Base-by-base conservation (phyloP, 2,113 vertebrate genomes). In the Menidia beryllina region DNA sequence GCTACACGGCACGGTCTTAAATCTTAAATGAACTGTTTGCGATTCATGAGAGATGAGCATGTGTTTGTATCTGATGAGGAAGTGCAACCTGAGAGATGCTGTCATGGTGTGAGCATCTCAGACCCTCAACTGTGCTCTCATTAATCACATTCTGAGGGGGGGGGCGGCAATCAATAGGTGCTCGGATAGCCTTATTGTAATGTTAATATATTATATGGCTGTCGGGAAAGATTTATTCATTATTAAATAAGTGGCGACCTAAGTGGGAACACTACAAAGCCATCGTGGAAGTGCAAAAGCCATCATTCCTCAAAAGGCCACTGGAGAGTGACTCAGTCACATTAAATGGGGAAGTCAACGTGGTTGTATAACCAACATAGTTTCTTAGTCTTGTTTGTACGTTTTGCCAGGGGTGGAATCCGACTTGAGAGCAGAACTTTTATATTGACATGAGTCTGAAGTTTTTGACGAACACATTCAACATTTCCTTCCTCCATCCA, bases 101-200 rank as follows among this genome's bases (percentile, higher is more conserved):
- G 57, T 48, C 12, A 3, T 51, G 58, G 45, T 41, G 60, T 49
- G 48, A 65, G 38, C 63, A 34, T 63, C 56, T 63, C 53, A 60
- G 78, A 75, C 80, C 69, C 47, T 20, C 49, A 4, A 55, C 66
- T 70, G 75, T 76, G 8, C 50, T 25, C 62, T 45, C 84, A 73
- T 89, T 75, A 75, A 65, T 88, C 73, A 80, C 60, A 55, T 77
- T 68, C 78, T 72, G 76, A 5, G 54, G 52, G 79, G 61, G 61
- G 83, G 59, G 57, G 21, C 27, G 26, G 73, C 84, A n/a, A 85
- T 82, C 79, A 56, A 91, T 82, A 57, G 9, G 71, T 53, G 72
- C 59, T 36, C 2, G 39, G 39, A 41, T 15, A 41, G 4, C 13
- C 39, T 15, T 30, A 21, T 14, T 6, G 7, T 49, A 38, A 52